These are phyloP conservation scores for Trichomycterus rosablanca DNA, from an alignment of 2,113 vertebrate genomes.

Conservation along the genomic window DNA sequence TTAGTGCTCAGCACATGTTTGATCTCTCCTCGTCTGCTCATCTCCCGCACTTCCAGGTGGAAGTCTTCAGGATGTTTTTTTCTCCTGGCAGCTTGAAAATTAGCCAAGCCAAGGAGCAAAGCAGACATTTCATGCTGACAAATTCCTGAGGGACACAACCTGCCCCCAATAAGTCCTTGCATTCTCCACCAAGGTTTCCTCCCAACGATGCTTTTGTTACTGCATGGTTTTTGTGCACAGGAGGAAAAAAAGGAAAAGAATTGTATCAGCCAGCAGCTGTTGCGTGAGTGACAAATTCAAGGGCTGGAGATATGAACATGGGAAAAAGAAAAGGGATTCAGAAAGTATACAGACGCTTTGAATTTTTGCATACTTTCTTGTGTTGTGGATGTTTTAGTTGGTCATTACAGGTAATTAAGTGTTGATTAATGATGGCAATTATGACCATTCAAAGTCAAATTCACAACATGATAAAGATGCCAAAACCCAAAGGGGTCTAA, in stretches of 20 bases:
- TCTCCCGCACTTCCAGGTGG: constrained; percentile 55
- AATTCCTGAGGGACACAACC: constrained; percentile 50
- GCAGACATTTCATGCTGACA: constrained; percentile 40
- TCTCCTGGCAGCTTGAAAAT: constrained; percentile 44
- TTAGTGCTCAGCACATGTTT: constrained; percentile 12
- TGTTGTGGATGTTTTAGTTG: no score
- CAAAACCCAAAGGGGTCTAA: no score
- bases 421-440: no score
- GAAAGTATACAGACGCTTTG: no score
- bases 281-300: constrained; percentile 82
- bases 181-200: constrained; percentile 62
- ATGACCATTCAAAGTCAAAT: no score
- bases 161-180: constrained; percentile 60
- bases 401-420: no score
- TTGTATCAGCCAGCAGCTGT: constrained; percentile 82
- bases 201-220: constrained; percentile 63
- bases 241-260: constrained; percentile 52
- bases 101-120: constrained; percentile 18
- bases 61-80: constrained; percentile 62
- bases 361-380: no score
- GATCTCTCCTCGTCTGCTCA: constrained; percentile 19
- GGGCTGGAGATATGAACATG: constrained; percentile 77
- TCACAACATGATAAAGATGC: no score
- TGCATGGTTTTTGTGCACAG: constrained; percentile 5
- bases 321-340: constrained; percentile 67